Conservation (phyloP, 2,888 invertebrate genomes). For the Yponomeuta plumbellus region DNA sequence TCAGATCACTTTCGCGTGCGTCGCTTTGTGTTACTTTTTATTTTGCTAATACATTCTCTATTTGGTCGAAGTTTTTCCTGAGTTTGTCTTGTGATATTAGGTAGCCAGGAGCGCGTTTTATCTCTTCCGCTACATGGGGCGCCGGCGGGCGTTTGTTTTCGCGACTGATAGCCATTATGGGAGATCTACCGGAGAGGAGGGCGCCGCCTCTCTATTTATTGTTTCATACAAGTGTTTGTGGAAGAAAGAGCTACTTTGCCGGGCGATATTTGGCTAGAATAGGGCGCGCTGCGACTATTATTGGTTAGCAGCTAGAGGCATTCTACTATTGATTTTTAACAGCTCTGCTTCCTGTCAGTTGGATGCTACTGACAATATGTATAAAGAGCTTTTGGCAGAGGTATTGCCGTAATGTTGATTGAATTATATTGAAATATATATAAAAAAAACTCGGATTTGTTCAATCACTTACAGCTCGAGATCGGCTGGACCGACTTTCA, state of each 20-base stretch:
- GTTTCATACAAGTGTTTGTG: background rate
- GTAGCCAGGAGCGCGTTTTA: slow-evolving; percentile 34
- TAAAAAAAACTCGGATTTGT: too few species aligned
- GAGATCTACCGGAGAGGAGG: slow-evolving; percentile 32
- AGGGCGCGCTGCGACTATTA: background rate
- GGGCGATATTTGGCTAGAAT: background rate
- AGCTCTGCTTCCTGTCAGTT: too few species aligned
- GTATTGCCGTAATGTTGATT: too few species aligned
- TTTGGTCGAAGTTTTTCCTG: background rate
- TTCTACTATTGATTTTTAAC: background rate
- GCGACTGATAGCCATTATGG: slow-evolving; percentile 50
- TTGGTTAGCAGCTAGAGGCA: background rate
- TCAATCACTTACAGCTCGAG: too few species aligned
- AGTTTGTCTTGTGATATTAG: background rate
- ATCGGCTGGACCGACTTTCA: too few species aligned
- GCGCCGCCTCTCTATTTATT: slow-evolving; percentile 10
- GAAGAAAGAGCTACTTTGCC: background rate
- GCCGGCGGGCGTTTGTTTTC: slow-evolving; percentile 48
- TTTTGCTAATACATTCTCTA: too few species aligned
- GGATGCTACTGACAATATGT: too few species aligned
- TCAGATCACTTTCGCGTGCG: too few species aligned
- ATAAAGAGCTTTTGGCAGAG: too few species aligned
- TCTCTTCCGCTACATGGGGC: slow-evolving; percentile 61
- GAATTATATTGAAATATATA: too few species aligned
- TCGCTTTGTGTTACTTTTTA: too few species aligned